These are phyloP conservation scores for Drosophila repletoides DNA, from an alignment of 1,140 invertebrate species.

Conservation along the genomic window DNA sequence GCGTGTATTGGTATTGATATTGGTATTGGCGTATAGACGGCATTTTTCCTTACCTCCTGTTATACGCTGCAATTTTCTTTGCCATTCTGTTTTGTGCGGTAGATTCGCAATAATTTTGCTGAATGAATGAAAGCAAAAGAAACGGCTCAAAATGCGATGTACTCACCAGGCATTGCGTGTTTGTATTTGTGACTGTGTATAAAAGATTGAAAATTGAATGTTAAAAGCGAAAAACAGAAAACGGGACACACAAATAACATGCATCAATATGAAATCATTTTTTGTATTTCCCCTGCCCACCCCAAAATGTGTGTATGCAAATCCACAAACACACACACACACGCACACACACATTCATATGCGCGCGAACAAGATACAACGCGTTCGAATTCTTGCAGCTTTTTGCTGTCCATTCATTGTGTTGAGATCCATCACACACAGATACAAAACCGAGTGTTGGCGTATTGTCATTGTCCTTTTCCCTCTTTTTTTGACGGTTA, in stretches of 20 bases:
- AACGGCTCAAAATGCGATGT: slow-evolving; percentile 64
- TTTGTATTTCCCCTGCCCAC: slow-evolving; percentile 39
- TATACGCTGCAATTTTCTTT: slow-evolving; percentile 75
- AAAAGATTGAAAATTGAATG: slow-evolving; percentile 41
- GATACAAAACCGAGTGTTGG: slow-evolving; percentile 12
- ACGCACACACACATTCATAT: slow-evolving; percentile 24
- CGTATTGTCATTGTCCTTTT: slow-evolving; percentile 42
- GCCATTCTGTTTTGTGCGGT: slow-evolving; percentile 73
- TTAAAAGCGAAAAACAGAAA: slow-evolving; percentile 27
- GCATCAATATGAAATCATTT: neutral
- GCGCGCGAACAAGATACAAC: slow-evolving; percentile 37
- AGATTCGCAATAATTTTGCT: slow-evolving; percentile 79
- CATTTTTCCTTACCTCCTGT: slow-evolving; percentile 65
- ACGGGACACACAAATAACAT: neutral
- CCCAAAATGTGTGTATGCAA: slow-evolving; percentile 55
- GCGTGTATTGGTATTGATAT: slow-evolving; percentile 28
- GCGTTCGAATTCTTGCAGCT: slow-evolving; percentile 25
- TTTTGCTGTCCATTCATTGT: slow-evolving; percentile 39
- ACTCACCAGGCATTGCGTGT: slow-evolving; percentile 42
- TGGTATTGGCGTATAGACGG: slow-evolving; percentile 57
- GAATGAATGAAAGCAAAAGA: slow-evolving; percentile 75
- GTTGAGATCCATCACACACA: slow-evolving; percentile 34
- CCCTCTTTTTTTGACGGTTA: slow-evolving; percentile 19
- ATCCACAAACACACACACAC: neutral
- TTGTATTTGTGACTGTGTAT: slow-evolving; percentile 19